Base-by-base conservation (phyloP, 2,888 invertebrate species). In the Plagodis dolabraria region DNA sequence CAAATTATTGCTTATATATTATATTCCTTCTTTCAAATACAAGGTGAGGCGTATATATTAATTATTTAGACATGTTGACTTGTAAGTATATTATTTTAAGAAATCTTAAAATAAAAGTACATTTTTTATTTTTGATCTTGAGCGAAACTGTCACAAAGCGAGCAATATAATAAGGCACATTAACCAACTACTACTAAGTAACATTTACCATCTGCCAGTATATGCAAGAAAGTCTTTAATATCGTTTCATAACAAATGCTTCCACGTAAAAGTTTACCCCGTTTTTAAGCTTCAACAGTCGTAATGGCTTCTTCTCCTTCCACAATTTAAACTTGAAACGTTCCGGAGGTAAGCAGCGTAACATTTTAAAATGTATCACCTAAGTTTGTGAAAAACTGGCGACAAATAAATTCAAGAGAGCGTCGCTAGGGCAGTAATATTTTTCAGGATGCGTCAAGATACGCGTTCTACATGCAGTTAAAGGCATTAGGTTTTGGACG, bases 291-390 rank as follows among this genome's bases (percentile, higher is more conserved):
- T 50, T 52, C 38, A 52, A 55, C 55, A 52, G 51, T 52, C 47
- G 11, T 47, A 60, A 60, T 52, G 60, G 60, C 36, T 51, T 55
- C 47, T 54, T 60, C 55, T 33, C 59, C 51, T 53, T 44, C 47
- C 51, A 60, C 60, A 60, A 55, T 60, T 60, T 60, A 52, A 60
- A 60, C 40, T 60, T 52, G 10, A 60, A 55, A 33, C 47, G 51
- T 54, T 47, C 38, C 51, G 50, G 47, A 55, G 60, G 60, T 60
- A 60, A 60, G 47, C 51, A 45, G 33, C 12, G 59, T 50, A 56
- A 60, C 60, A 50, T 49, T 61, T 56, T 61, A 53, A 61, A 61
- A 61, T 61, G 60, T 61, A 61, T 61, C 46, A 56, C 60, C 56
- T 53, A 61, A 61, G 47, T 52, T 54, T 53, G 54, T 48, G 56